Evolutionary conservation across 2,113 vertebrate genomes (phyloP).

Genomic region (Mirza zaza): DNA sequence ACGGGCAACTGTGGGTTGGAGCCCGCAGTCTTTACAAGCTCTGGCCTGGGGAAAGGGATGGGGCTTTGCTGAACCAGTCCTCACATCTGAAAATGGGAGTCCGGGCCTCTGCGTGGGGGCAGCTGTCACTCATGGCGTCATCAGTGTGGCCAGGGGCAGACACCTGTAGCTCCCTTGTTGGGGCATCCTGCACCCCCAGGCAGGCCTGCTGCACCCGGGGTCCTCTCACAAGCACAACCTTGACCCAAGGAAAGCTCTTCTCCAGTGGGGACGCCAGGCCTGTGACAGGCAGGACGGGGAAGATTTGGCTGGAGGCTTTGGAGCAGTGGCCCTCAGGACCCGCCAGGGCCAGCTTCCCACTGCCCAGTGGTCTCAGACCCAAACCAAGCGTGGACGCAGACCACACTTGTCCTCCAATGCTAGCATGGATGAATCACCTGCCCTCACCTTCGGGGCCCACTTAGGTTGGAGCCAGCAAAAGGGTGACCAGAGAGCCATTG

Average conservation of each 20-base stretch:
- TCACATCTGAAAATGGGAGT: not conserved
- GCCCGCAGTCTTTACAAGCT: not conserved
- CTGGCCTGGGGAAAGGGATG: not conserved
- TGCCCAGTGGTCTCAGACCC: not conserved
- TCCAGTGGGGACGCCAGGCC: not conserved
- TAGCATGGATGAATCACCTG: fast-evolving
- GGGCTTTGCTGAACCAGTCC: not conserved
- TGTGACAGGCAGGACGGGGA: not conserved
- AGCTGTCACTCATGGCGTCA: not conserved
- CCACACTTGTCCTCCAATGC: fast-evolving
- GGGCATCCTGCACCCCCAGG: too few species aligned
- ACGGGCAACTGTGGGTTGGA: not conserved
- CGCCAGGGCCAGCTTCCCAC: not conserved
- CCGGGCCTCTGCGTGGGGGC: not conserved
- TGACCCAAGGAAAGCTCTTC: not conserved
- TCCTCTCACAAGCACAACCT: not conserved
- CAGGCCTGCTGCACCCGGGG: too few species aligned
- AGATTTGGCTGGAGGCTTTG: not conserved
- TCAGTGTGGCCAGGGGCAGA: not conserved
- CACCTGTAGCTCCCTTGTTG: not conserved
- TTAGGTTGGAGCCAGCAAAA: not conserved
- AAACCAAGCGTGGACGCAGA: not conserved
- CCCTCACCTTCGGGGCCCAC: not conserved
- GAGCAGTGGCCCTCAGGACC: not conserved
- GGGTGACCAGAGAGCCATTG: not conserved